Base-by-base conservation (phyloP, 2,888 invertebrate species). In the Nomada fabriciana region DNA sequence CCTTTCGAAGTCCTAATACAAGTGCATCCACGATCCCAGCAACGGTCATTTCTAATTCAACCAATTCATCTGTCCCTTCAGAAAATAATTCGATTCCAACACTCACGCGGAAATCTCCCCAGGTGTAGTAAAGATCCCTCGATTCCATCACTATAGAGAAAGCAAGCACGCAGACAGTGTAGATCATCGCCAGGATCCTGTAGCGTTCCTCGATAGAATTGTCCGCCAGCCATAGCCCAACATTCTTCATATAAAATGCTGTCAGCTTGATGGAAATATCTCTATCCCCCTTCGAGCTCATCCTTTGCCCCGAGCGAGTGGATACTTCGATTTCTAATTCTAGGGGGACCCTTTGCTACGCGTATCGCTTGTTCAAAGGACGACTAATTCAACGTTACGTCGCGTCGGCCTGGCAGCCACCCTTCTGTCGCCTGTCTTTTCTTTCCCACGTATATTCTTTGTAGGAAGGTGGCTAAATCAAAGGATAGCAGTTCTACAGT, bases 51-150 rank as follows among this genome's bases (percentile, higher is more conserved):
- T 36, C 36, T 36, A 36, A 36, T 36, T 36, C 36, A 36, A 36
- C 36, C 36, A 36, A 36, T 36, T 7, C 36, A 36, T 36, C 36
- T 0, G 36, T 7, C 36, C 36, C 36, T 15, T 15, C 10, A 2
- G 3, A 47, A 47, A 3, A 13, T 47, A 15, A 47, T 23, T 23
- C 29, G n/a, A 11, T 23, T 3, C 11, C 18, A 29, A 29, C 47
- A 86, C 90, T 85, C 20, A 91, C 90, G n/a, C 77, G 36, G 36
- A 88, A 85, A 73, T 90, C 80, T 29, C 82, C 83, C 68, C 83
- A 80, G n/a, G 80, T 80, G 53, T 76, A 73, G 72, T 86, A 86
- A n/a, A 89, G 65, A 70, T 90, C 90, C 18, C 81, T 63, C 0
- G 25, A 25, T 29, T 83, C 75, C 2, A 85, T 65, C 11, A 15